Percentiles rank a stretch among this genome's conserved stretches.
Evolutionary conservation across 2,797 vertebrate genomes (phyloP).

Genomic region (Diglossa cyanea): DNA sequence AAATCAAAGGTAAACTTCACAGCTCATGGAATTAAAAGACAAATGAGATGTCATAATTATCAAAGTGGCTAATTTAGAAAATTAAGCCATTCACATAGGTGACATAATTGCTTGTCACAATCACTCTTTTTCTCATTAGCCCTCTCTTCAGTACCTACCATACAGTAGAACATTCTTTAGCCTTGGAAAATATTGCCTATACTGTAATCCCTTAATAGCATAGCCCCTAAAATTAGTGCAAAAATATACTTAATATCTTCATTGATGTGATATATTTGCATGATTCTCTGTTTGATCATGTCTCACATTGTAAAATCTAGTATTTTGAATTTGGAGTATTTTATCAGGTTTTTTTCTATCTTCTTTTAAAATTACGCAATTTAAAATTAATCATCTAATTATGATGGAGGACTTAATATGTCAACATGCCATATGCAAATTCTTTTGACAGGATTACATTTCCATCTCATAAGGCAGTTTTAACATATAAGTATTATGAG

Average conservation of each 20-base stretch:
- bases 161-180: constrained; percentile 58
- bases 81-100: constrained; percentile 85
- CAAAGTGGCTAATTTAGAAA: constrained; percentile 86
- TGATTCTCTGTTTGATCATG: background rate
- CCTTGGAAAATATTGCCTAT: constrained; percentile 54
- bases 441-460: background rate
- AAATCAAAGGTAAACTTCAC: constrained; percentile 82
- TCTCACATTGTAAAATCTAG: background rate
- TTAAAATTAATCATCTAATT: constrained; percentile 61
- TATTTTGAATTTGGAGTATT: constrained; percentile 39
- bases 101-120: constrained; percentile 89
- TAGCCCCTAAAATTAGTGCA: constrained; percentile 14
- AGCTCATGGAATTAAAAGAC: constrained; percentile 82
- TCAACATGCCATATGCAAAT: background rate
- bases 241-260: constrained; percentile 36
- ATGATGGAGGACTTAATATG: background rate
- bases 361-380: constrained; percentile 18
- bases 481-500: background rate
- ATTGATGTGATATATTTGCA: background rate
- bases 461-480: background rate
- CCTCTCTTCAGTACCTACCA: constrained; percentile 71
- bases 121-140: constrained; percentile 85
- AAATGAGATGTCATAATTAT: constrained; percentile 89
- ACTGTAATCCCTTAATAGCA: constrained; percentile 47
- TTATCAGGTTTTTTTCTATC: background rate